These are phyloP conservation scores for Tapirus indicus DNA, from an alignment of 2,797 vertebrate genomes.

Conservation along the genomic window DNA sequence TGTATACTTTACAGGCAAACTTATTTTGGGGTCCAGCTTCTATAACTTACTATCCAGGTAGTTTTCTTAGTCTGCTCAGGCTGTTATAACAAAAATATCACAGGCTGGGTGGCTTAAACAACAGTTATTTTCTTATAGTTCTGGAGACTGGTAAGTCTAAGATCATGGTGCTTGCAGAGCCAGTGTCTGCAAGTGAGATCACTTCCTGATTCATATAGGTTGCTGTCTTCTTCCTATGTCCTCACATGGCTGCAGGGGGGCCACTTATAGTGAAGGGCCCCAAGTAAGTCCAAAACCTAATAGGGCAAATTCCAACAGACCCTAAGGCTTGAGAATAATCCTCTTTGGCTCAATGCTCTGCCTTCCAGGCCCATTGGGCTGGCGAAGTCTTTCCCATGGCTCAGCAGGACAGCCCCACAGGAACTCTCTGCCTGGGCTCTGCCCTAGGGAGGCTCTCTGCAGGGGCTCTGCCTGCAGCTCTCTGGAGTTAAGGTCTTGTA, in stretches of 20 bases:
- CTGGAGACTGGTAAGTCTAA: too few species aligned
- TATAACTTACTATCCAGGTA: neutral
- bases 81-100: neutral
- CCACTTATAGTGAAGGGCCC: neutral
- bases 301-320: neutral
- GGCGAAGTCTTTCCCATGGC: accelerated
- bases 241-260: too few species aligned
- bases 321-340: neutral
- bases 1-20: neutral
- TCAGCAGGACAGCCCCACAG: neutral
- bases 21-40: neutral
- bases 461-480: neutral
- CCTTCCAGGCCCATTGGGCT: too few species aligned
- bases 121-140: too few species aligned
- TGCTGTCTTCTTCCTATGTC: neutral
- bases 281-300: neutral
- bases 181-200: neutral
- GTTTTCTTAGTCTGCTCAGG: neutral
- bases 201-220: neutral
- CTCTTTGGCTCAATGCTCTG: neutral
- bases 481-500: too few species aligned
- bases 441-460: neutral
- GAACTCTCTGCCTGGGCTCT: neutral
- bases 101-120: too few species aligned
- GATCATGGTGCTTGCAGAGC: too few species aligned